A percentile compares a stretch with the other conserved stretches of the same genome.
These are phyloP conservation scores for Panagrolaimus sp. DNA, from an alignment of 1,140 invertebrate genomes.

Conservation along the genomic window DNA sequence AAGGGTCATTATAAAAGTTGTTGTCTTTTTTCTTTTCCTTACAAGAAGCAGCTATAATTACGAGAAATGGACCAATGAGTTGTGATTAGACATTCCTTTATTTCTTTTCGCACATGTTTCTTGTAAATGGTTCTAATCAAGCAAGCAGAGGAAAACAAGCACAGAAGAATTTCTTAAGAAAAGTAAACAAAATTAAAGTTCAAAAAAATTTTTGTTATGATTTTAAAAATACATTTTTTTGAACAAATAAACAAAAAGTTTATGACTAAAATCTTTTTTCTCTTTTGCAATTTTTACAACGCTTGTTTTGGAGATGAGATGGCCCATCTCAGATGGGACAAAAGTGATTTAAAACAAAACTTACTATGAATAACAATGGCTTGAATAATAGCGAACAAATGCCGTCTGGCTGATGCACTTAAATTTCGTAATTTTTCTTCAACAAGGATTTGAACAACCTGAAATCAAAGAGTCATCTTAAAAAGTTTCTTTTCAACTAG, in stretches of 20 bases:
- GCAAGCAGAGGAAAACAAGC: no score
- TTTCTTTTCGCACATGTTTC: no score
- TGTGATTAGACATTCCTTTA: no score
- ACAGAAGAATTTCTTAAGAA: no score
- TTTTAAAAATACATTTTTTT: constrained; percentile 12
- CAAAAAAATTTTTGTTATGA: constrained; percentile 10
- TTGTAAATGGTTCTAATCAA: no score
- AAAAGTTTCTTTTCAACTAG: background rate
- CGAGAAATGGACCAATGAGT: no score
- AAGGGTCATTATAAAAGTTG: no score
- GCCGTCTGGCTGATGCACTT: constrained; percentile 84
- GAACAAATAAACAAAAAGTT: background rate
- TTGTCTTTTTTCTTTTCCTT: no score
- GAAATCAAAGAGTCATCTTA: constrained; percentile 27
- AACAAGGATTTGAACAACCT: constrained; percentile 77
- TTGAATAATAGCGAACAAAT: constrained; percentile 84
- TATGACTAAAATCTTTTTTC: background rate
- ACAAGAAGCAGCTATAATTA: no score
- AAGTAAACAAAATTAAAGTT: background rate
- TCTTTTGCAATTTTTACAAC: background rate
- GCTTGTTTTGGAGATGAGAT: no score
- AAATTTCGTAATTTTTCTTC: constrained; percentile 74
- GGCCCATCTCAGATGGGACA: no score
- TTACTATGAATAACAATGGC: constrained; percentile 82
- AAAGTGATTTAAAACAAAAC: constrained; percentile 12